Evolutionary conservation across 1,140 invertebrate genomes (phyloP).

Genomic region (Anadara kagoshimensis): DNA sequence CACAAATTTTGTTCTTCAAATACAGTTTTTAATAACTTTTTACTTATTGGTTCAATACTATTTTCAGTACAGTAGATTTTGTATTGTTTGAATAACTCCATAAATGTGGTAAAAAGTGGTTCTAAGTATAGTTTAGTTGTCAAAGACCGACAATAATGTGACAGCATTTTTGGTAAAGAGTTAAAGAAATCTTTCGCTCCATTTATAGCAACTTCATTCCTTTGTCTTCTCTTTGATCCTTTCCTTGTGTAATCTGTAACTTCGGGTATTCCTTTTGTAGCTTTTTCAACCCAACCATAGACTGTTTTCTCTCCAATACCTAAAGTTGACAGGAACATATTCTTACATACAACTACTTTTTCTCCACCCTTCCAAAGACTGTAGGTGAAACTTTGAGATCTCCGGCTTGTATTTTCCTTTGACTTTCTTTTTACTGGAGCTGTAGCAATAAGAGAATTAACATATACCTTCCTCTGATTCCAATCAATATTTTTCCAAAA

Average conservation of each 20-base stretch:
- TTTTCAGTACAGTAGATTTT: neutral
- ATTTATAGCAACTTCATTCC: too few relatives aligned
- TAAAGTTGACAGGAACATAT: neutral
- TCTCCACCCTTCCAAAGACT: neutral
- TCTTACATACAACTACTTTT: constrained; percentile 1
- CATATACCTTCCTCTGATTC: neutral
- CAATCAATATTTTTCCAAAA: constrained; percentile 13
- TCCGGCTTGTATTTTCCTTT: neutral
- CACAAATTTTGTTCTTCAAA: constrained; percentile 7
- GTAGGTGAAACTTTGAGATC: neutral
- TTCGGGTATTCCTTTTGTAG: neutral
- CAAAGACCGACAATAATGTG: neutral
- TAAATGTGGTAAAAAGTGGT: constrained; percentile 1
- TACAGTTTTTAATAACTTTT: neutral
- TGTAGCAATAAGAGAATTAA: neutral
- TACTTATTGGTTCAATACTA: neutral
- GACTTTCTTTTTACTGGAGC: neutral
- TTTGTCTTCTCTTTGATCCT: neutral
- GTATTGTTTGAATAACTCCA: neutral
- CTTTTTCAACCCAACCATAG: neutral
- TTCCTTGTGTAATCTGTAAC: neutral
- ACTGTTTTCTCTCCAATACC: neutral
- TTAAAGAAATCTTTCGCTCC: neutral
- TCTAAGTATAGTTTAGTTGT: constrained; percentile 5
- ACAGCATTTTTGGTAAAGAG: neutral